Percentiles rank a stretch among this genome's conserved stretches.
These are phyloP conservation scores for Platysteira castanea DNA, from an alignment of 2,113 vertebrate genomes.

Conservation along the genomic window DNA sequence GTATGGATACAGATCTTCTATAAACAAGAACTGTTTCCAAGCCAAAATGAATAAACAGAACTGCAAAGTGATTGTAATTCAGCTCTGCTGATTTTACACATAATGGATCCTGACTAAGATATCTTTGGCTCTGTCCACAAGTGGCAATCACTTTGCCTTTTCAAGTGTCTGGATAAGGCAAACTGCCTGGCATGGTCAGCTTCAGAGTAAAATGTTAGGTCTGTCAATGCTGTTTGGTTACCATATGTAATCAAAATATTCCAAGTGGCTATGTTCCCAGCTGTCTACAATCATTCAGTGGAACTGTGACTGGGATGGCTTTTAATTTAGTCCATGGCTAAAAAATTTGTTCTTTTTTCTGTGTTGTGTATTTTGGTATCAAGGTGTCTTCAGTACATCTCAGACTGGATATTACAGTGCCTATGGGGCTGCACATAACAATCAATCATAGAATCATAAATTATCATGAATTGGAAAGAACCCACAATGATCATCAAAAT, in stretches of 20 bases:
- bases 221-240: background rate
- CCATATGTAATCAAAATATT: background rate
- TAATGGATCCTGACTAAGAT: background rate
- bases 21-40: background rate
- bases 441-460: background rate
- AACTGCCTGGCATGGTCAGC: background rate
- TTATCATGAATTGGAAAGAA: background rate
- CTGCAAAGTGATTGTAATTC: background rate
- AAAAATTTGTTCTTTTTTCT: background rate
- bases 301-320: fast-evolving
- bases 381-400: background rate
- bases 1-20: background rate
- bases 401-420: background rate
- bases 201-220: background rate
- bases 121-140: background rate
- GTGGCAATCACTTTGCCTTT: background rate
- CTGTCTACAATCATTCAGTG: background rate
- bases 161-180: background rate
- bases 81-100: fast-evolving
- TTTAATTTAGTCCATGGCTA: background rate
- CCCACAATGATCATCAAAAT: background rate
- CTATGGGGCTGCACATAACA: background rate
- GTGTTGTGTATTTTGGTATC: background rate
- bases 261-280: background rate
- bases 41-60: background rate